Base-by-base conservation (phyloP, 2,113 vertebrate genomes). In the Rhagologus leucostigma region DNA sequence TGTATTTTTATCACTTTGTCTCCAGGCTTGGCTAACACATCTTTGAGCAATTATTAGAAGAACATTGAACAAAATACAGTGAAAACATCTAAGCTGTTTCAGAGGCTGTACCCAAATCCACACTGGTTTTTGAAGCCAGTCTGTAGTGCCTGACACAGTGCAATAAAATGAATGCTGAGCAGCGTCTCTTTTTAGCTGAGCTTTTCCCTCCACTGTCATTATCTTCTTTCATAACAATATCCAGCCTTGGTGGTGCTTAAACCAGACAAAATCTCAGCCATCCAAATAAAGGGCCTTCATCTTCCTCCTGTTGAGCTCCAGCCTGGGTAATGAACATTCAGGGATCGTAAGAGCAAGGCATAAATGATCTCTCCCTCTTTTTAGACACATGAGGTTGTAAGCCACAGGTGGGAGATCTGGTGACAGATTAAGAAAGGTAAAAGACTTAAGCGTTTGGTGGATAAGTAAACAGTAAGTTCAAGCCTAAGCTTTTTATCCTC, bases 401-500 rank as follows among this genome's bases (percentile, higher is more conserved):
- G 73, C 42, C 71, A 23, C 62, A 50, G 71, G 65, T 77, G 65
- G 44, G 35, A 84, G 90, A 52, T 74, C 63, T 37, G 26, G 14
- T 75, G 29, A 3, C 69, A 29, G 80, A 71, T 71, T 87, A 53
- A 92, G 91, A 21, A 75, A 93, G 73, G 81, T 32, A 44, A 55
- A 96, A 88, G 79, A 57, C 65, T 93, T 92, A 82, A 67, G 81
- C 46, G 27, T 37, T 46, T 59, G 62, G 20, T 94, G 84, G 91
- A 79, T 91, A 57, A 96, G 87, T 81, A 68, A 96, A 75, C 56
- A 84, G 52, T 62, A 41, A 88, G 30, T 92, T 93, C 35, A 69
- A 4, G 68, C 68, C 2, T 96, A 94, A 97, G 89, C 93, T 90
- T 91, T 90, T 96, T 89, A 97, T 95, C 95, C 85, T 63, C 55